phyloP scores from a whole-genome alignment of 2,113 vertebrate species.

The Martes martes region DNA sequence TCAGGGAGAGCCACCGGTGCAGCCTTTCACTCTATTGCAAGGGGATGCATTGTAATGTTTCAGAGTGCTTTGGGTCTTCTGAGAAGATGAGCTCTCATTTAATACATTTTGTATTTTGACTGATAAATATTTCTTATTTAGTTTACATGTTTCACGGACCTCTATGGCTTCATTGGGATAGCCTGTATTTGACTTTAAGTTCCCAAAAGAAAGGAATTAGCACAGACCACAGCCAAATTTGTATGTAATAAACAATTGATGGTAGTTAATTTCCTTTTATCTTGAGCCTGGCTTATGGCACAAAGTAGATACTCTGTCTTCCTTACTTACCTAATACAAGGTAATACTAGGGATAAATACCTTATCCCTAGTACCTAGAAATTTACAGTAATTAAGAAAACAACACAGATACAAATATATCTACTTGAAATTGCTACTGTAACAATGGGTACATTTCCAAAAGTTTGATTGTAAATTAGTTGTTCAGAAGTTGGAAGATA shows the following conservation, averaged over 20 bases:
- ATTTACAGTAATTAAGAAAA: not conserved
- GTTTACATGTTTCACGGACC: not conserved
- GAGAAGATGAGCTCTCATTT: constrained; percentile 10
- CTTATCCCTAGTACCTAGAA: not conserved
- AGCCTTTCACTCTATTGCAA: not conserved
- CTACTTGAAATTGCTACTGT: not conserved
- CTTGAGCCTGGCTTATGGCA: not conserved
- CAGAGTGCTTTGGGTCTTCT: not conserved
- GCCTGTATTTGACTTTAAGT: constrained; percentile 33
- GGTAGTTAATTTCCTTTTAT: constrained; percentile 27
- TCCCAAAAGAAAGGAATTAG: not conserved
- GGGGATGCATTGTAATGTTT: not conserved
- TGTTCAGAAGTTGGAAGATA: not conserved
- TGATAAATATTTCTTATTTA: not conserved
- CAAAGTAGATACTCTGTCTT: not conserved
- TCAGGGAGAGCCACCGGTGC: not conserved
- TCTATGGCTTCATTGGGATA: not conserved
- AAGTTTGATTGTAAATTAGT: not conserved
- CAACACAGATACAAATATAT: not conserved
- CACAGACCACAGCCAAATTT: constrained; percentile 14
- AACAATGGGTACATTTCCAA: not conserved
- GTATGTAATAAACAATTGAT: not conserved
- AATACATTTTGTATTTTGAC: constrained; percentile 30
- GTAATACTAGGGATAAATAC: not conserved
- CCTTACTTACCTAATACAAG: constrained; percentile 38